Base-by-base conservation (phyloP, 92 coral and sea anemone species). In the Hydrozoanthus gracilis region DNA sequence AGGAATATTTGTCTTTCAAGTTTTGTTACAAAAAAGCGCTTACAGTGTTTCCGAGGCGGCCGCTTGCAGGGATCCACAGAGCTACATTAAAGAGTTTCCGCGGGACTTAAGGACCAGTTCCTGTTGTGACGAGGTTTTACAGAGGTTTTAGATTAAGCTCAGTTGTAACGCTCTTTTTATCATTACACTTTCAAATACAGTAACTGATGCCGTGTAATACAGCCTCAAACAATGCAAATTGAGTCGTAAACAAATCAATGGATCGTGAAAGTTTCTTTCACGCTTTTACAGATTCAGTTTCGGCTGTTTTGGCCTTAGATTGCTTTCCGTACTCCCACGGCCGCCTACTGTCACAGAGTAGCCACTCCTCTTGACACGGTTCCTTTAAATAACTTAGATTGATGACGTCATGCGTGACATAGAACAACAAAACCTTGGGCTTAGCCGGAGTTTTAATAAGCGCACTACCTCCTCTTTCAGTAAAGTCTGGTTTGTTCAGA, bases 41-140 rank as follows among this genome's bases (percentile, higher is more conserved):
- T 65, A 45, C 66, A 17, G 15, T 65, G 74, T 48, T 80, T 65
- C 85, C 74, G 74, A 65, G 74, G 74, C 85, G 73, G 74, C 69
- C 65, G 39, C n/a, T 78, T 78, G 7, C 3, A 17, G 45, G 48
- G 8, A 18, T n/a, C 17, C 64, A 73, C 60, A 50, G 46, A 46
- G 50, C n/a, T n/a, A 55, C 73, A 45, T n/a, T 79, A 46, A 16
- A n/a, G n/a, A 62, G 8, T 44, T 18, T 17, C 15, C 39, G 39
- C 39, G 39, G 39, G 39, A 27, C 10, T 13, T 13, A 62, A 51
- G 15, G 14, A 44, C 44, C 4, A 1, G 7, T 46, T 47, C 20
- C 56, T 9, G 17, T 50, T n/a, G 11, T 2, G 64, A 35, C 10
- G 4, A 51, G 46, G 13, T 20, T 13, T 18, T 48, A 47, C 35